Evolutionary conservation across 2,113 vertebrate genomes (phyloP).

Genomic region (Gallinago paraguaiae): DNA sequence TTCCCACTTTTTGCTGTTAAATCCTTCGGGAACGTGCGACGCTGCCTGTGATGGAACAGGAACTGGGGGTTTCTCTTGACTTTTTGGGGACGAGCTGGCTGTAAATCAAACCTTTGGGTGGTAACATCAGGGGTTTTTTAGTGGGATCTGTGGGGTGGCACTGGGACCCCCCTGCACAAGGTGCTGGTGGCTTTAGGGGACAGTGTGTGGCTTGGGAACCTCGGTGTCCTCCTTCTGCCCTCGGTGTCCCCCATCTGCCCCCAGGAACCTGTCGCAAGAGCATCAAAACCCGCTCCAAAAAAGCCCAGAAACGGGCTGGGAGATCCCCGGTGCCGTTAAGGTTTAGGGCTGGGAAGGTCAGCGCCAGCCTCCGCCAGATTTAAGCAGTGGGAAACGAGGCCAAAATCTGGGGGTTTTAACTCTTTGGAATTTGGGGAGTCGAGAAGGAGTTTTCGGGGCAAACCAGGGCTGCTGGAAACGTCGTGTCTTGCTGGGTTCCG

Average conservation of each 20-base stretch:
- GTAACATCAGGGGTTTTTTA: not conserved
- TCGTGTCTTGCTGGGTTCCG: not conserved
- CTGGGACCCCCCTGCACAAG: not conserved
- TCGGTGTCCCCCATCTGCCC: not conserved
- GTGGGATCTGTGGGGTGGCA: not conserved
- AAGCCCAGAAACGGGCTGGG: accelerated
- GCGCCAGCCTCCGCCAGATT: not conserved
- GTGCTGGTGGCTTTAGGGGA: not conserved
- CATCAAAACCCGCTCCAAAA: not conserved
- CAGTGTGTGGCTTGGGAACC: not conserved
- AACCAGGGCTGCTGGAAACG: not conserved
- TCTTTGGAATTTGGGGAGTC: not conserved
- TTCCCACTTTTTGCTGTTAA: not conserved
- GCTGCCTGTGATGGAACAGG: not conserved
- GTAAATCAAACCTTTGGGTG: not conserved
- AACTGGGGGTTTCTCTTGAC: not conserved
- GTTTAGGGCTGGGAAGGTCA: too few species aligned
- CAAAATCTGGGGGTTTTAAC: not conserved
- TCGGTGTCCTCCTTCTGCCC: too few species aligned
- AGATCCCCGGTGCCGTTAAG: not conserved
- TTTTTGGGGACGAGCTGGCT: not conserved
- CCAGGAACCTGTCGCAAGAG: accelerated
- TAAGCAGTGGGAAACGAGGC: not conserved
- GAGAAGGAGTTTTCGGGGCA: not conserved
- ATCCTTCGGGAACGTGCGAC: accelerated